Conservation (phyloP, 2,888 invertebrate genomes). For the Nipponacmea schrenckii region DNA sequence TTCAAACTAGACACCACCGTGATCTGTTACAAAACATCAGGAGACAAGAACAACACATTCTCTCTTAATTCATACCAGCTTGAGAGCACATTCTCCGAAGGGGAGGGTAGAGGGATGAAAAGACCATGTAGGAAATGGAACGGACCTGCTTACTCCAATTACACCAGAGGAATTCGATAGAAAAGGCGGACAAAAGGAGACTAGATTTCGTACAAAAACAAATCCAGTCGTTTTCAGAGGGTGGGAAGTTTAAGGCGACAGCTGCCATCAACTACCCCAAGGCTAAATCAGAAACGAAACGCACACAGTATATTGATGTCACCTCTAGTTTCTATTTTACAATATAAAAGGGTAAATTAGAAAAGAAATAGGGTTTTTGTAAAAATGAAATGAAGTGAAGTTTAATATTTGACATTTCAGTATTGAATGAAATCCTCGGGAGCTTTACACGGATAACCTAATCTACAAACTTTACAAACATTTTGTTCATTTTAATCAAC, state of each 20-base stretch:
- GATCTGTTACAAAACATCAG: not conserved
- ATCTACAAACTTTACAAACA: too few species aligned
- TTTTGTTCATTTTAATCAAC: too few species aligned
- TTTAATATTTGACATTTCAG: conserved; percentile 5
- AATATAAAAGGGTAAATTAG: not conserved
- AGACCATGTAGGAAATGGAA: conserved; percentile 7
- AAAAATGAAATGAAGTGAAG: not conserved
- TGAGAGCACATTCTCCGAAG: conserved; percentile 5
- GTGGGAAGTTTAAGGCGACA: conserved; percentile 5
- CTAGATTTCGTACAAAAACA: conserved; percentile 23
- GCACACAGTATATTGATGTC: not conserved
- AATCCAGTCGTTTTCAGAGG: conserved; percentile 2
- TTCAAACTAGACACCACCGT: too few species aligned
- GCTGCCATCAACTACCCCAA: conserved; percentile 5
- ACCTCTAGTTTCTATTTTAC: not conserved
- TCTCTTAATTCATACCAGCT: not conserved
- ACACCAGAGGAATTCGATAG: conserved; percentile 1
- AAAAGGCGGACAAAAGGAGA: conserved; percentile 17
- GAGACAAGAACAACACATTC: not conserved
- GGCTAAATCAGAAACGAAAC: not conserved
- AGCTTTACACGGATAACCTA: too few species aligned
- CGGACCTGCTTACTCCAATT: conserved; percentile 7
- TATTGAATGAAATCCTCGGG: not conserved
- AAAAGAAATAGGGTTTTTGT: conserved; percentile 1
- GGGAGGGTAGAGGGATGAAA: conserved; percentile 2